Base-by-base conservation (phyloP, 2,888 invertebrate genomes). In the Slavum lentiscoides region DNA sequence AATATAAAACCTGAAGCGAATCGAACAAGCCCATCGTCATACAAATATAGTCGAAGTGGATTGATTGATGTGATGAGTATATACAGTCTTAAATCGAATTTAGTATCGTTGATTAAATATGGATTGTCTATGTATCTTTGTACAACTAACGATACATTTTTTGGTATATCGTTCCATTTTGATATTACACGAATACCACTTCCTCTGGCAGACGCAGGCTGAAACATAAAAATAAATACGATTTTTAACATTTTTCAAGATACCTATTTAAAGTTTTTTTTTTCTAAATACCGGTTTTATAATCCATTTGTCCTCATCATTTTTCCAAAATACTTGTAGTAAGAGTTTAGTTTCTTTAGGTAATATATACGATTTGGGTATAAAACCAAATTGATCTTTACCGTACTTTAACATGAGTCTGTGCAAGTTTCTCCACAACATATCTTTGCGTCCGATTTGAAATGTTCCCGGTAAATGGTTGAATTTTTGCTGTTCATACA, bases 401-500 rank as follows among this genome's bases (percentile, higher is more conserved):
- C 92, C 92, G 87, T 88, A 88, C 84, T 89, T 89, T 21, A 87
- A 84, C 86, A 91, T 90, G 85, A 90, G 87, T 83, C 88, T 86
- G 85, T 93, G 92, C 1, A 95, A 88, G 85, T 95, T 95, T 69
- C 92, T 89, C 94, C 96, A 98, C 53, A 98, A 89, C n/a, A 96
- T 89, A 86, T 98, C 98, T 86, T 98, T 98, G 11, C 97, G 90
- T 0, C 98, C 98, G 82, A 99, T 93, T 88, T 98, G 97, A 88
- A 98, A 99, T 4, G 97, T 96, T 0, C 98, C 98, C 0, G 98
- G 98, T 86, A 97, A 95, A 86, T 99, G 99, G 86, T 99, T 99
- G 85, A 99, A 92, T 88, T 98, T 98, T 87, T 98, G 98, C 77
- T 92, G 93, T 82, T 95, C 94, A 84, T 94, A 92, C 83, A 94